phyloP scores from a whole-genome alignment of 2,113 vertebrate species.

The Tragelaphus imberbis region DNA sequence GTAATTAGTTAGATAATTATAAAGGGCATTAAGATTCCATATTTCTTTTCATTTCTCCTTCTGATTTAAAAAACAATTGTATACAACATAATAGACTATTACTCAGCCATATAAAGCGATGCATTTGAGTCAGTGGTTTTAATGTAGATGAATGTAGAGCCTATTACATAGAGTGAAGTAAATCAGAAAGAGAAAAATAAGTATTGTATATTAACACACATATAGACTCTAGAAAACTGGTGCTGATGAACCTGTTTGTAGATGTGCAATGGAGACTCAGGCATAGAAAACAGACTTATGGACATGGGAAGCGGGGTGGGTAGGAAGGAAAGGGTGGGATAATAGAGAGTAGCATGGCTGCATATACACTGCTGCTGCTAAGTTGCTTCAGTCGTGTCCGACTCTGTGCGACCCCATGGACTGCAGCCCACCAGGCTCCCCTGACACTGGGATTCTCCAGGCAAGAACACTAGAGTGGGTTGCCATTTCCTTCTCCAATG shows the following conservation, averaged over 20 bases:
- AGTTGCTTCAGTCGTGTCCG: too few species aligned
- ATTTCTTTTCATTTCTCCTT: not conserved
- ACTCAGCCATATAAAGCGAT: not conserved
- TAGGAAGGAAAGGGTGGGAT: not conserved
- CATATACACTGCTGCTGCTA: not conserved
- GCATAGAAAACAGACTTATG: not conserved
- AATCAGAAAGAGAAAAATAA: not conserved
- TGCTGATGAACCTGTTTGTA: not conserved
- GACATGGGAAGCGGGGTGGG: rapidly evolving
- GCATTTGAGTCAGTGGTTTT: not conserved
- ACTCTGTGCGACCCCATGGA: too few species aligned
- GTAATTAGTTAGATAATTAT: not conserved
- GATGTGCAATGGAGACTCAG: not conserved
- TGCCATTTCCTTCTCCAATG: too few species aligned
- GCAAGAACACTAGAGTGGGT: too few species aligned
- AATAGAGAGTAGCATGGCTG: not conserved
- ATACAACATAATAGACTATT: not conserved
- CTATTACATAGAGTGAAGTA: not conserved
- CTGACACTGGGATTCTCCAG: too few species aligned
- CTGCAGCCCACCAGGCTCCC: too few species aligned
- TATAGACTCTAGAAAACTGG: not conserved
- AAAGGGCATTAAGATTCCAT: not conserved
- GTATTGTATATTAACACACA: not conserved
- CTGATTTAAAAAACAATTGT: not conserved
- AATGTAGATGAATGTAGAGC: not conserved